Conservation (phyloP, 2,888 invertebrate species). For the Microplitis manilae region DNA sequence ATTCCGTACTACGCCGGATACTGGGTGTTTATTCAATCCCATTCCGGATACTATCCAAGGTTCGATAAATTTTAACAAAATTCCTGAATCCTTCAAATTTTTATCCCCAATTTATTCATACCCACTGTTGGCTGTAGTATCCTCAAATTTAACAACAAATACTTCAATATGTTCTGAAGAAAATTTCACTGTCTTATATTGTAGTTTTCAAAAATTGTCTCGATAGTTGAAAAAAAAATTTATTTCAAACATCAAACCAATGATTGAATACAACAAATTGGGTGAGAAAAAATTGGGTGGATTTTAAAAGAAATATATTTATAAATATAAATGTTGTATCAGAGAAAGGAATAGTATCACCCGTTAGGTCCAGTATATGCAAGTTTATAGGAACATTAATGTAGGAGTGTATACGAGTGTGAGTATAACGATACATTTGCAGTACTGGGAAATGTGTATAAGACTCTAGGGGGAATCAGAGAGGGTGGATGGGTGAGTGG, state of each 20-base stretch:
- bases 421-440: slow-evolving; percentile 56
- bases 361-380: slow-evolving; percentile 54
- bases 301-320: no score
- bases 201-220: no score
- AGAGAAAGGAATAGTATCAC: slow-evolving; percentile 51
- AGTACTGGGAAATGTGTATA: slow-evolving; percentile 41
- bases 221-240: no score
- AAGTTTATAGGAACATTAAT: slow-evolving; percentile 48
- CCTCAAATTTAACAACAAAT: no score
- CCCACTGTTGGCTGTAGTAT: no score
- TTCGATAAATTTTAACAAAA: slow-evolving; percentile 23
- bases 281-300: no score
- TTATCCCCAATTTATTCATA: not conserved
- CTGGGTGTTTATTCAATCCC: not conserved
- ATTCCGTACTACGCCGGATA: slow-evolving; percentile 4
- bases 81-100: slow-evolving; percentile 38
- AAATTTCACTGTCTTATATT: no score
- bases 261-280: no score
- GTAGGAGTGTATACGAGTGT: slow-evolving; percentile 38
- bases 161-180: no score
- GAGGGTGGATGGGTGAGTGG: slow-evolving; percentile 48
- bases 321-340: not conserved
- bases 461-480: slow-evolving; percentile 1
- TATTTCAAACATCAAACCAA: no score
- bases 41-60: not conserved